Evolutionary conservation across 2,797 vertebrate species (phyloP), one percentile per base, ranked within the genome.

Genomic region (Sebastes reedi): DNA sequence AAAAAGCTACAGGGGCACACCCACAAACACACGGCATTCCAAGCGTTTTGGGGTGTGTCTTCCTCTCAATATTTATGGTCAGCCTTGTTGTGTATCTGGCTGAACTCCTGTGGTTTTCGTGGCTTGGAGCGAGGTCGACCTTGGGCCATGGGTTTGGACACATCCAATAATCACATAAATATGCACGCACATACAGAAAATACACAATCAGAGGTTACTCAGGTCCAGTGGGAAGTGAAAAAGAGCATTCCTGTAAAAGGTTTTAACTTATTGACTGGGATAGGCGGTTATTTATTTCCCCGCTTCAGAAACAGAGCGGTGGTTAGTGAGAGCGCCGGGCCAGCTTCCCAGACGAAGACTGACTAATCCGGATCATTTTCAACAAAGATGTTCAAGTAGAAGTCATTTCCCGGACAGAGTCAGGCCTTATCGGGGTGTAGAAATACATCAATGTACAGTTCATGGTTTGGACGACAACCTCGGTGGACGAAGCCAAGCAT

Each of bases 81-180:
- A 76, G 69, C 46, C 58, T 82, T 74, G 64, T 87, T 88, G 60
- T 72, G 65, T 67, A 42, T 87, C 77, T 89, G 89, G 75, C 82
- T 81, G 70, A 77, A 80, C 65, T 76, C 61, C 29, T 1, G 70
- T 55, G 84, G 79, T 82, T 90, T 78, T 87, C 56, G 65, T 70
- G 66, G 72, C 60, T 88, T 56, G 67, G 56, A 84, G 24, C 10
- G 6, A 61, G 6, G 18, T 60, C 10, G 8, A 77, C 61, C 46
- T 78, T n/a, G 59, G 56, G 18, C 20, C 5, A 13, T 27, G 30
- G 79, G 66, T 83, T 82, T 79, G 67, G 80, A 87, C 61, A 9
- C 29, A 32, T 84, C 39, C 52, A 78, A 52, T 61, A 69, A 62
- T 75, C 60, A 61, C 54, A 56, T 11, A 65, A 62, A 36, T 34